Evolutionary conservation across 2,888 invertebrate species (phyloP).

Genomic region (Yponomeuta cagnagella): DNA sequence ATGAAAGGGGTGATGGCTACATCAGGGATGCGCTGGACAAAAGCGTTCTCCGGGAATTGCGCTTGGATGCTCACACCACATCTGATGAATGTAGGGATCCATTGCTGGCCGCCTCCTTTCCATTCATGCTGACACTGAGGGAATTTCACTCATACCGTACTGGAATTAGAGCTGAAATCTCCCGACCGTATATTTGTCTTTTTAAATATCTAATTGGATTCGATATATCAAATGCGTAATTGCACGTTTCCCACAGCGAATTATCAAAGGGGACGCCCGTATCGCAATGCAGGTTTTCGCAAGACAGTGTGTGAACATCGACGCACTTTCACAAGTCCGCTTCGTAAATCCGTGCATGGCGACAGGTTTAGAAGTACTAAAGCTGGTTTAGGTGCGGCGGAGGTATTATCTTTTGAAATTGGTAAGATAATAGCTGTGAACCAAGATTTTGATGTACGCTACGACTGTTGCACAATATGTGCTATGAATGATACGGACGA

Average conservation of each 20-base stretch:
- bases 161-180: conserved; percentile 1
- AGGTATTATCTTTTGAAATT: conserved; percentile 30
- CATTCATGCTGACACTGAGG: not conserved
- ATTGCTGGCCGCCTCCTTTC: conserved; percentile 12
- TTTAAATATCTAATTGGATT: conserved; percentile 2
- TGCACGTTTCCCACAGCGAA: conserved; percentile 8
- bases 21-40: conserved; percentile 23
- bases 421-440: conserved; percentile 40
- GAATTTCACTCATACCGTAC: conserved; percentile 2
- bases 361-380: conserved; percentile 3
- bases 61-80: conserved; percentile 36
- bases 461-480: conserved; percentile 37
- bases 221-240: conserved; percentile 14
- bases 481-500: conserved; percentile 49
- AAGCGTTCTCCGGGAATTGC: conserved; percentile 59
- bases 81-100: conserved; percentile 17
- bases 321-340: conserved; percentile 45
- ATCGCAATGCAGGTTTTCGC: conserved; percentile 30
- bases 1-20: conserved; percentile 16
- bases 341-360: not conserved
- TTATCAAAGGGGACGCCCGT: conserved; percentile 6
- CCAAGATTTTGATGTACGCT: not conserved
- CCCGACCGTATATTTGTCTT: conserved; percentile 9
- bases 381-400: not conserved
- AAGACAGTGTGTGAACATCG: conserved; percentile 28